Conservation (phyloP, 2,113 vertebrate species). For the Sula dactylatra region DNA sequence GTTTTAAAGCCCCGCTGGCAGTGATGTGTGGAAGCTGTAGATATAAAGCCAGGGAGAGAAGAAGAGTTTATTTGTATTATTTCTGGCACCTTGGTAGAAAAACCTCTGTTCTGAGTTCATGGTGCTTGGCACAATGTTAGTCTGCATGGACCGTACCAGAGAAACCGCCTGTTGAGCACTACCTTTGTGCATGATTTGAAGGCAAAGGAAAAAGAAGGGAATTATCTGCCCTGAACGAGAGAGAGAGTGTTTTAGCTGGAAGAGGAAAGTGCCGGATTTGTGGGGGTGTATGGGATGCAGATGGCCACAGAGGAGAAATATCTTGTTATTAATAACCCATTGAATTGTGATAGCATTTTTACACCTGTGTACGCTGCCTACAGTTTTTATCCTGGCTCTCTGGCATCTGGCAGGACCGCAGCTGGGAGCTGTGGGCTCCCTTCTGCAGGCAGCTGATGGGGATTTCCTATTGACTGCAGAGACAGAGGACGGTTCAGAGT, state of each 20-base stretch:
- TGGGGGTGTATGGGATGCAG: neutral
- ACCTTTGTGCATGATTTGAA: neutral
- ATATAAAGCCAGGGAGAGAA: neutral
- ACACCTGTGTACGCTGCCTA: neutral
- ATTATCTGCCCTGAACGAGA: neutral
- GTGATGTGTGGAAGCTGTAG: constrained; percentile 30
- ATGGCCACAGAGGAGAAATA: neutral
- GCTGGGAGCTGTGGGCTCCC: neutral
- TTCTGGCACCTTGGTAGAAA: constrained; percentile 20
- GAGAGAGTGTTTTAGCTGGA: neutral
- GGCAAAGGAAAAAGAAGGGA: neutral
- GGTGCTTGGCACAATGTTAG: neutral
- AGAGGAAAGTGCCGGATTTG: neutral
- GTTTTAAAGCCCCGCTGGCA: constrained; percentile 29
- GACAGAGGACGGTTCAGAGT: fast-evolving
- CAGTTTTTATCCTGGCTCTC: fast-evolving
- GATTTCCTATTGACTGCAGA: neutral
- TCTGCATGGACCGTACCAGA: neutral
- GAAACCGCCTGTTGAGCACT: neutral
- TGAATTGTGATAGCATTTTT: neutral
- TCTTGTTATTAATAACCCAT: neutral
- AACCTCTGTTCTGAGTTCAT: neutral
- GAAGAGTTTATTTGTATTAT: constrained; percentile 43
- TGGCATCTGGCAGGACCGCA: neutral
- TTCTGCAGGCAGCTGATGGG: neutral